phyloP scores from a whole-genome alignment of 1,140 invertebrate genomes.

The Drusus annulatus region DNA sequence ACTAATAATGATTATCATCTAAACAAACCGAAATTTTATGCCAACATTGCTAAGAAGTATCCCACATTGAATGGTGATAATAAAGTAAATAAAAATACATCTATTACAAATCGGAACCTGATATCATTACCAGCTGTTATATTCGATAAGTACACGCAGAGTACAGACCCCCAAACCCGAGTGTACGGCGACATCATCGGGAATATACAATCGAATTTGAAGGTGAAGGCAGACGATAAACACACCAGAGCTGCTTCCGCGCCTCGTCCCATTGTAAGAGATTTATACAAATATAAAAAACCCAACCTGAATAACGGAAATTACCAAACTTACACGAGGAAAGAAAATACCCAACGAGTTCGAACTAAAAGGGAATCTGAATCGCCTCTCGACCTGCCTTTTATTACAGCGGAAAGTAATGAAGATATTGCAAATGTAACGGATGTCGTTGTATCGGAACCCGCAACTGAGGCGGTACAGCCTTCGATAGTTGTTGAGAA shows the following conservation, averaged over 20 bases:
- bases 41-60: too few relatives aligned
- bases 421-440: background rate
- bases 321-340: slow-evolving; percentile 59
- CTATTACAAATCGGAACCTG: background rate
- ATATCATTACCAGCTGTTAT: slow-evolving; percentile 37
- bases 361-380: slow-evolving; percentile 64
- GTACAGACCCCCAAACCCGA: slow-evolving; percentile 53
- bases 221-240: slow-evolving; percentile 8
- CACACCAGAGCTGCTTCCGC: background rate
- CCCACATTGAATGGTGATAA: too few relatives aligned
- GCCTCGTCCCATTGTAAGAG: background rate
- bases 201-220: slow-evolving; percentile 59
- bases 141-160: slow-evolving; percentile 50
- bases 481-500: too few relatives aligned
- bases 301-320: background rate
- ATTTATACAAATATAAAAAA: slow-evolving; percentile 33
- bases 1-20: background rate
- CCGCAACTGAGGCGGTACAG: too few relatives aligned
- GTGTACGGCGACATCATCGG: slow-evolving; percentile 61
- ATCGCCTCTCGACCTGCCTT: slow-evolving; percentile 67
- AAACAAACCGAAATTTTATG: too few relatives aligned
- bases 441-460: too few relatives aligned
- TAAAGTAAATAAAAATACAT: background rate
- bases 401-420: slow-evolving; percentile 61
- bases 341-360: slow-evolving; percentile 54